phyloP scores from a whole-genome alignment of 2,888 invertebrate genomes.

The Seladonia tumulorum region DNA sequence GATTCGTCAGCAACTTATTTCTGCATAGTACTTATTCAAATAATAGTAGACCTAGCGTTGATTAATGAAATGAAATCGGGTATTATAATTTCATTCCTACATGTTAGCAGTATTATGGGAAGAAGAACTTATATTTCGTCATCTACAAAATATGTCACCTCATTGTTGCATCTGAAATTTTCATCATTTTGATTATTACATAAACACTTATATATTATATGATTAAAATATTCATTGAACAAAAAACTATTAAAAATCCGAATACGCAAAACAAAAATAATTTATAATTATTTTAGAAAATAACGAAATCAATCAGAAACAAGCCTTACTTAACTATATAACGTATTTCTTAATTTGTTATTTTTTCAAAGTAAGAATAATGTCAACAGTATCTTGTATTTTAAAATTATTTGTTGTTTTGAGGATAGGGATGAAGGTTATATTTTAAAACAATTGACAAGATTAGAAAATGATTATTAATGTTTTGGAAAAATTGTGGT shows the following conservation, averaged over 20 bases:
- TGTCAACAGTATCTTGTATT: background rate
- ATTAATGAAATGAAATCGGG: background rate
- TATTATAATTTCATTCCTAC: background rate
- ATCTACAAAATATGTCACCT: background rate
- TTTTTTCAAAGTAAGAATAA: background rate
- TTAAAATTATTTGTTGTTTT: constrained; percentile 12
- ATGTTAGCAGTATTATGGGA: background rate
- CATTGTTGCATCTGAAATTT: background rate
- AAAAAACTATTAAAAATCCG: background rate
- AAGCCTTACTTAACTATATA: background rate
- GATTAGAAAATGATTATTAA: constrained; percentile 62
- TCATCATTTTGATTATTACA: background rate
- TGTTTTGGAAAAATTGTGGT: constrained; percentile 59
- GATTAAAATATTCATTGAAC: background rate
- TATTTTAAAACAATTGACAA: constrained; percentile 54
- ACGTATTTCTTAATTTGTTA: background rate
- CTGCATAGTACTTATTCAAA: background rate
- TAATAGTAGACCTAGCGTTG: background rate
- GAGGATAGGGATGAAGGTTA: constrained; percentile 44
- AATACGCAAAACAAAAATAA: background rate
- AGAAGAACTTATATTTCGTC: background rate
- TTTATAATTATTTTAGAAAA: background rate
- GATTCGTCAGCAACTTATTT: background rate
- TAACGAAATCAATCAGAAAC: background rate
- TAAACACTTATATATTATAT: background rate